A percentile compares a stretch with the other conserved stretches of the same genome.
Evolutionary conservation across 92 coral and sea anemone species (phyloP).

Genomic region (Hydrozoanthus gracilis): DNA sequence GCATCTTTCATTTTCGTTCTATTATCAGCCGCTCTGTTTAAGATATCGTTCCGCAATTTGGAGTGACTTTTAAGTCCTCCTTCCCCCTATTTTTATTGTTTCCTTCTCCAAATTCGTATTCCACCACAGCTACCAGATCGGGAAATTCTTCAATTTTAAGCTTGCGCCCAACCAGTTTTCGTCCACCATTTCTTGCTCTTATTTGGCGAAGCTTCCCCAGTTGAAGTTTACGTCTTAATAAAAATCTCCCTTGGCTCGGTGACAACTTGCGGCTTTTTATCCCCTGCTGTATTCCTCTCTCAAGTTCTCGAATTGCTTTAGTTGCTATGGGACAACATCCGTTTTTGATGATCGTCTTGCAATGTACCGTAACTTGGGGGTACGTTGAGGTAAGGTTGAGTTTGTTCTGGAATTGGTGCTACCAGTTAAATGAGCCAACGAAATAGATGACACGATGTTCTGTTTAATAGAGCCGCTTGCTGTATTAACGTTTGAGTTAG

Average conservation of each 20-base stretch:
- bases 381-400: background rate
- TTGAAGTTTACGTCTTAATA: slow-evolving; percentile 37
- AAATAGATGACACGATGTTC: background rate
- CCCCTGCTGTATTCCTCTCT: slow-evolving; percentile 43
- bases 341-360: background rate
- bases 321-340: slow-evolving; percentile 45
- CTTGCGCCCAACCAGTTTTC: slow-evolving; percentile 43
- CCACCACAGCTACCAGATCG: slow-evolving; percentile 48
- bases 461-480: background rate
- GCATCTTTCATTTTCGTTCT: slow-evolving; percentile 65
- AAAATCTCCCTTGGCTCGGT: slow-evolving; percentile 8
- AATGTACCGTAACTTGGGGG: background rate
- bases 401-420: too few species aligned
- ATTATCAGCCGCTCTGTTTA: slow-evolving; percentile 58
- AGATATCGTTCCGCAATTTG: slow-evolving; percentile 47
- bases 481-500: background rate
- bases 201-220: slow-evolving; percentile 47
- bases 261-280: slow-evolving; percentile 37
- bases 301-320: slow-evolving; percentile 42
- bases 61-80: slow-evolving; percentile 67
- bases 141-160: slow-evolving; percentile 58
- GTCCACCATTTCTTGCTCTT: slow-evolving; percentile 39
- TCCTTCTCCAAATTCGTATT: slow-evolving; percentile 56
- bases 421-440: background rate
- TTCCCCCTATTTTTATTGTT: slow-evolving; percentile 48